Evolutionary conservation across 2,888 invertebrate species (phyloP).

Genomic region (Agrotis exclamationis): DNA sequence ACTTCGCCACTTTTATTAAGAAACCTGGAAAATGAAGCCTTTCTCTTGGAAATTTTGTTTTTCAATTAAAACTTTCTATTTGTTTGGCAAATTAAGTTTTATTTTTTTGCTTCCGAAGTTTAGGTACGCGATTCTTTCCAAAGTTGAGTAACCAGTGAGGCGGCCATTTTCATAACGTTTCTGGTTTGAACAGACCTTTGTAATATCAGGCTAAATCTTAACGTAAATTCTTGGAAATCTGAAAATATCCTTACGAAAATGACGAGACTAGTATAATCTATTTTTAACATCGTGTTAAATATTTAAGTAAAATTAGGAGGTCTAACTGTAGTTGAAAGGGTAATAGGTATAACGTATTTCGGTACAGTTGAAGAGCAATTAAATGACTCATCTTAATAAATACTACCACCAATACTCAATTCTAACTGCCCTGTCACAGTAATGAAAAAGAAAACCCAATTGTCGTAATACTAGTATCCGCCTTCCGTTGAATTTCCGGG

Average conservation of each 20-base stretch:
- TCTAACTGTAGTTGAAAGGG: background rate
- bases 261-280: background rate
- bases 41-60: conserved; percentile 70
- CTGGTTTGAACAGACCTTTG: conserved; percentile 29
- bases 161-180: conserved; percentile 40
- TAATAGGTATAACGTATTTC: background rate
- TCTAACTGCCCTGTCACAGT: background rate
- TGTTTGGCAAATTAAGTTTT: conserved; percentile 67
- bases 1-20: conserved; percentile 49
- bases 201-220: conserved; percentile 9
- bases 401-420: background rate
- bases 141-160: conserved; percentile 57
- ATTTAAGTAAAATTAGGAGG: background rate
- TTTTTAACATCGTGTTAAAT: background rate
- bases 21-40: conserved; percentile 62
- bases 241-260: background rate
- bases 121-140: conserved; percentile 50
- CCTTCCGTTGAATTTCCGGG: conserved; percentile 16
- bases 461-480: conserved; percentile 10
- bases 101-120: conserved; percentile 57
- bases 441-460: conserved; percentile 6
- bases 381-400: background rate
- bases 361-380: background rate
- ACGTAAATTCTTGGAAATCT: conserved; percentile 19
- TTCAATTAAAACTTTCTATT: conserved; percentile 78